Evolutionary conservation across 2,113 vertebrate genomes (phyloP).

Genomic region (Chloropsis hardwickii): DNA sequence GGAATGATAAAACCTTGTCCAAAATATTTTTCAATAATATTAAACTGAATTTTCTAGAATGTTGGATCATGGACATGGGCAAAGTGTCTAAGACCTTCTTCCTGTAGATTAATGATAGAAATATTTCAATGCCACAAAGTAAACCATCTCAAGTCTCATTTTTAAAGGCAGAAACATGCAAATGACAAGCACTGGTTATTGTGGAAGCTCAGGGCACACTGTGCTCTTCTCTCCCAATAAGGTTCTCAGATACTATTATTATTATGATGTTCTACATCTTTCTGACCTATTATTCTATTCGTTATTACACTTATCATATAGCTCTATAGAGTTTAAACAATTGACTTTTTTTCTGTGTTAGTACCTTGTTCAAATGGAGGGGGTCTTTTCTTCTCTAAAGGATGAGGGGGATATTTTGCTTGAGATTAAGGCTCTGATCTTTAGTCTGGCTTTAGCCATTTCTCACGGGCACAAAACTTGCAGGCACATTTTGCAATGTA

Average conservation of each 20-base stretch:
- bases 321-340: neutral
- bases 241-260: neutral
- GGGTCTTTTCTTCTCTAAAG: neutral
- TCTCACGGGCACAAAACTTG: constrained; percentile 29
- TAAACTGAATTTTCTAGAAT: neutral
- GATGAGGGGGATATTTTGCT: neutral
- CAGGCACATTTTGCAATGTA: constrained; percentile 24
- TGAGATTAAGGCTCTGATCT: constrained; percentile 19
- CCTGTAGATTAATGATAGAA: neutral
- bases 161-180: neutral
- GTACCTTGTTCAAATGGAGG: neutral
- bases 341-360: neutral
- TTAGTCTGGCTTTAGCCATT: constrained; percentile 35
- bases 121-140: neutral
- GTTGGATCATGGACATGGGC: rapidly evolving
- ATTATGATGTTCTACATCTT: neutral
- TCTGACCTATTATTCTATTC: neutral
- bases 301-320: neutral
- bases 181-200: neutral
- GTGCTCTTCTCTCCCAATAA: neutral
- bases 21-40: neutral
- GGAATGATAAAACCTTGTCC: neutral
- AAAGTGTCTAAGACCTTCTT: neutral
- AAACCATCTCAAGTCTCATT: neutral
- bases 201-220: neutral